Evolutionary conservation across 2,797 vertebrate species (phyloP), one percentile per base, ranked within the genome.

Genomic region (Silurus aristotelis): DNA sequence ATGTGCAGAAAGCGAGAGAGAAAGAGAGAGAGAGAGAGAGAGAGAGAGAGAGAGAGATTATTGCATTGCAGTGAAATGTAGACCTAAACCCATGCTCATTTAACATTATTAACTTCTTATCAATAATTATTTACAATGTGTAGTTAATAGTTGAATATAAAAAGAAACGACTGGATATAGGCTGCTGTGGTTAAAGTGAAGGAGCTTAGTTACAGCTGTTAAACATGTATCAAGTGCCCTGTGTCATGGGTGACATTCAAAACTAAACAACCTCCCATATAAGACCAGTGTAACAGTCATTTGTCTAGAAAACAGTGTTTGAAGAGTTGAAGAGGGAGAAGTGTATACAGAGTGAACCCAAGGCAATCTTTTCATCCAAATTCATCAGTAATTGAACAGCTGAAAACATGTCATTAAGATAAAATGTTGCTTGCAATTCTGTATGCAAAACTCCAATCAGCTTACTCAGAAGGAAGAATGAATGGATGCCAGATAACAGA

Each of bases 401-500:
- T 89, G 88, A 88, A 87, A 80, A 79, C 87, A 71, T 55, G 58
- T 75, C 73, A 82, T 72, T 80, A 25, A 85, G 83, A 84, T 78
- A 38, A 8, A 38, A 38, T 38, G 4, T 25, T 61, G 22, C 31
- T 60, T 27, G 31, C 9, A 60, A 77, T 17, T 19, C 25, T 12
- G 19, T 27, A 31, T 60, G 25, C 25, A 38, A 56, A 56, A 75
- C 52, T 27, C 15, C 48, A 52, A 25, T 17, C 22, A 52, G 25
- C 1, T 22, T 73, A 73, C 46, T 52, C 10, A 72, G 43, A 22
- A 46, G 20, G 43, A 72, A 22, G 10, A 72, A 46, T n/a, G 9
- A 46, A 72, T 72, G 19, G 6, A 72, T 72, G 43, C 1, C 20
- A n/a, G 3, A 71, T 46, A 2, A 9, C 22, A 46, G 19, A 43